phyloP scores from a whole-genome alignment of 1,140 invertebrate genomes.

The Drosophila cardini region DNA sequence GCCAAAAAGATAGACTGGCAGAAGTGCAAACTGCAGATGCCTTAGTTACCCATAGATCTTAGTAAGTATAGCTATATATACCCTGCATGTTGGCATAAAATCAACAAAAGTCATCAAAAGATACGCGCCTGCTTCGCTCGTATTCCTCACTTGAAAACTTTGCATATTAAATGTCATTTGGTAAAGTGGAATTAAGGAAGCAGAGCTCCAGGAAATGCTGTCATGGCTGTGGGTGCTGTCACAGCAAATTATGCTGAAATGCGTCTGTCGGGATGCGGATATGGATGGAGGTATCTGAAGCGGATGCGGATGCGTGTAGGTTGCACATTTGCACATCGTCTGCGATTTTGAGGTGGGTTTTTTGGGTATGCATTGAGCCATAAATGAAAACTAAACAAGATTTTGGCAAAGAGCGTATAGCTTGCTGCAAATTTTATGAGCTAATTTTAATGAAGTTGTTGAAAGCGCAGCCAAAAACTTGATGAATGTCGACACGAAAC shows the following conservation, averaged over 20 bases:
- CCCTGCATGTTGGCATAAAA: constrained; percentile 66
- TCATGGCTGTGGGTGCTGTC: constrained; percentile 48
- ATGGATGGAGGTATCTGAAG: constrained; percentile 54
- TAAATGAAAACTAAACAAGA: constrained; percentile 83
- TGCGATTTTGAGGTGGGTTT: neutral
- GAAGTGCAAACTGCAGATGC: constrained; percentile 51
- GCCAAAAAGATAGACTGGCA: constrained; percentile 3
- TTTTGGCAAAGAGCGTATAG: constrained; percentile 55
- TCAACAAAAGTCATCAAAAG: constrained; percentile 82
- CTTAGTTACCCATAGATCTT: constrained; percentile 47
- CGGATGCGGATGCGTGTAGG: constrained; percentile 45
- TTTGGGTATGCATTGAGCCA: constrained; percentile 64
- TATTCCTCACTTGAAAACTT: constrained; percentile 60
- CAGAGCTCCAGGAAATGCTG: constrained; percentile 61
- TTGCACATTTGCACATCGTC: constrained; percentile 61
- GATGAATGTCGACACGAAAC: constrained; percentile 74
- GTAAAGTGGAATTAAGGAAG: constrained; percentile 80
- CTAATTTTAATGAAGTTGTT: constrained; percentile 81
- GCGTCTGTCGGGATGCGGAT: constrained; percentile 70
- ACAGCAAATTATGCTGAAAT: constrained; percentile 80
- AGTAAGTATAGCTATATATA: constrained; percentile 13
- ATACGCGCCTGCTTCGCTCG: constrained; percentile 59
- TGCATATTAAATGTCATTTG: constrained; percentile 83
- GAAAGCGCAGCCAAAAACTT: constrained; percentile 47
- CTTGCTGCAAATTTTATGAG: constrained; percentile 78